Conservation (phyloP, 2,113 vertebrate species). For the Hystrix cristata region DNA sequence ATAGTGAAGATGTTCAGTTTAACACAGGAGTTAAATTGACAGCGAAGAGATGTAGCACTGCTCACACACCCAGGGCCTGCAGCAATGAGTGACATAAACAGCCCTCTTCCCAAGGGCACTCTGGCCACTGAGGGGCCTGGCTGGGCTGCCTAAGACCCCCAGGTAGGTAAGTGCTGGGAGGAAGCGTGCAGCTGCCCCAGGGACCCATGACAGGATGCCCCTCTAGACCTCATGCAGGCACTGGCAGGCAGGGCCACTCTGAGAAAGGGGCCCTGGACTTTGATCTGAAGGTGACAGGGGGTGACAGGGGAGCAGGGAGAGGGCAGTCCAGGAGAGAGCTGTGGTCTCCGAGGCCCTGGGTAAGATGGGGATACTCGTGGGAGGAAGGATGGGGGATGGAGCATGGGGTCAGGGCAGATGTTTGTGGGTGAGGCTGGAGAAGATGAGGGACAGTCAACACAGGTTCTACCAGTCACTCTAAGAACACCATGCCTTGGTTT, state of each 20-base stretch:
- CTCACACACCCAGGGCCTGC: rapidly evolving
- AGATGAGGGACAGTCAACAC: rapidly evolving
- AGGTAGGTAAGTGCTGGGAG: too few species aligned
- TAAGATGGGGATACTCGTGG: not conserved
- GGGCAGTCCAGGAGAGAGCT: not conserved
- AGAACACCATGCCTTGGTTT: not conserved
- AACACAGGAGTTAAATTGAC: too few species aligned
- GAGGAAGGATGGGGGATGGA: not conserved
- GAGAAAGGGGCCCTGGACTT: too few species aligned
- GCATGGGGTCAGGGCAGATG: rapidly evolving
- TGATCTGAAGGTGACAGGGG: not conserved
- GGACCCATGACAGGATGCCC: too few species aligned
- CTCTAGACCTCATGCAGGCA: rapidly evolving
- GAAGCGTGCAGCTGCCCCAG: not conserved
- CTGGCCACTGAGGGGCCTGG: rapidly evolving
- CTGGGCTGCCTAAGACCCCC: not conserved
- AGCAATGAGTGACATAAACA: rapidly evolving
- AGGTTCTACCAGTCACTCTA: too few species aligned
- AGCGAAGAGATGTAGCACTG: rapidly evolving
- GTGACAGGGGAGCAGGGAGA: rapidly evolving
- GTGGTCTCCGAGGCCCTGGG: not conserved
- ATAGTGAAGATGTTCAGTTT: rapidly evolving
- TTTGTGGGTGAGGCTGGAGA: not conserved
- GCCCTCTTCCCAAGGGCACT: not conserved
- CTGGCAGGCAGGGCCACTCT: not conserved